Evolutionary conservation across 1,140 invertebrate species (phyloP), one percentile per base, ranked within the genome.

Genomic region (Bilobella aurantiaca): DNA sequence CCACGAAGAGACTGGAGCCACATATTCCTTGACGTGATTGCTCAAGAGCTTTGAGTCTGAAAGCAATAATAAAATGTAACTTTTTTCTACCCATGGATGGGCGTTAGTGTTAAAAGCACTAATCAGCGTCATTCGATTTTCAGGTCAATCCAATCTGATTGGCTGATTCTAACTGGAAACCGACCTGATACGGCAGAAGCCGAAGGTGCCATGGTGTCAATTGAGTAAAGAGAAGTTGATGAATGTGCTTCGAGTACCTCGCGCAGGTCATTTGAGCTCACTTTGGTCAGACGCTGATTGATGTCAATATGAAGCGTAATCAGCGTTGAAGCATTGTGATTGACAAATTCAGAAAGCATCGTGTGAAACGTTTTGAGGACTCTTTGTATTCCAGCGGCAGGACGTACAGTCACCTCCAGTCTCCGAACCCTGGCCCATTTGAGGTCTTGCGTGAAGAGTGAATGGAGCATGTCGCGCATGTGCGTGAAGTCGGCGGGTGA

Each of bases 281-380:
- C 8, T 53, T 23, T 53, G 14, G 5, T 5, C 21, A 16, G 8
- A 5, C 49, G 14, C 21, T 53, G 29, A 12, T 28, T 47, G 2
- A 63, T 49, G 12, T 63, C 61, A 34, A 53, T n/a, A 2, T 47
- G 2, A 3, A 63, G 61, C 14, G 27, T 29, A 18, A 29, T 2
- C 8, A 63, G 34, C 3, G n/a, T 12, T 3, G 2, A 2, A 16
- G 23, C 2, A 63, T 46, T 47, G 5, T 47, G 25, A 16, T 27
- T 47, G 1, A 63, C 61, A 12, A 63, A 63, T 8, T 3, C 27
- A 25, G 61, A n/a, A n/a, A n/a, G n/a, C n/a, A n/a, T n/a, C 37
- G 21, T 49, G 21, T 14, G 8, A 23, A 23, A 3, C 49, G 23
- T 53, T 8, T 23, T 18, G 21, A 23, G 5, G 12, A 12, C 25